A percentile compares a stretch with the other conserved stretches of the same genome.
Conservation (phyloP, 2,888 invertebrate species). For the Frankliniella intonsa region DNA sequence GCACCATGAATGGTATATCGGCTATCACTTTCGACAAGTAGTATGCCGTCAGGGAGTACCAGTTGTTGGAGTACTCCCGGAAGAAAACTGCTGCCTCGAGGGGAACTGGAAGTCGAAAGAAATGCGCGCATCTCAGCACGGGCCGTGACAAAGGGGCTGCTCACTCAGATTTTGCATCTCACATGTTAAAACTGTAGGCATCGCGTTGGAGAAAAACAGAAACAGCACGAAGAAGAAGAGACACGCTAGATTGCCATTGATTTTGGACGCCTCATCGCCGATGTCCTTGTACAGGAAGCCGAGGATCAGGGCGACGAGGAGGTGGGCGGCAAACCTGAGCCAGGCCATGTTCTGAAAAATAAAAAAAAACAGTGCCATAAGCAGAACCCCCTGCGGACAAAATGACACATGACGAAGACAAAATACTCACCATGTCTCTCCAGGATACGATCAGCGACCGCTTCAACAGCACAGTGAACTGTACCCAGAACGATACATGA, state of each 20-base stretch:
- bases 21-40: conserved; percentile 69
- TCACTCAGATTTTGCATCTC: conserved; percentile 45
- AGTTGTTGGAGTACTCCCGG: conserved; percentile 70
- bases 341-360: conserved; percentile 45
- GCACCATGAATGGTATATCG: conserved; percentile 68
- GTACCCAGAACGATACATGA: conserved; percentile 44
- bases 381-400: not conserved
- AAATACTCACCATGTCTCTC: conserved; percentile 46
- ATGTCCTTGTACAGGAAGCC: conserved; percentile 56
- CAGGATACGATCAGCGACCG: conserved; percentile 47
- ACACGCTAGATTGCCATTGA: conserved; percentile 55
- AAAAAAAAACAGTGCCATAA: conserved; percentile 3
- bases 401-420: conserved; percentile 5
- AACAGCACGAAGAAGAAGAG: conserved; percentile 59
- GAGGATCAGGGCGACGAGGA: conserved; percentile 53
- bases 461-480: conserved; percentile 51
- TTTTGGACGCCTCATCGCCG: conserved; percentile 53
- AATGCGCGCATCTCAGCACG: not conserved
- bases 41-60: conserved; percentile 69
- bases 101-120: conserved; percentile 56
- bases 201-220: conserved; percentile 58
- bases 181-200: conserved; percentile 62
- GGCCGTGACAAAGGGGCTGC: not conserved
- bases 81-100: conserved; percentile 66
- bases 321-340: conserved; percentile 52